A percentile compares a stretch with the other conserved stretches of the same genome.
These are phyloP conservation scores for Calidris pugnax DNA, from an alignment of 2,113 vertebrate species.

Conservation along the genomic window DNA sequence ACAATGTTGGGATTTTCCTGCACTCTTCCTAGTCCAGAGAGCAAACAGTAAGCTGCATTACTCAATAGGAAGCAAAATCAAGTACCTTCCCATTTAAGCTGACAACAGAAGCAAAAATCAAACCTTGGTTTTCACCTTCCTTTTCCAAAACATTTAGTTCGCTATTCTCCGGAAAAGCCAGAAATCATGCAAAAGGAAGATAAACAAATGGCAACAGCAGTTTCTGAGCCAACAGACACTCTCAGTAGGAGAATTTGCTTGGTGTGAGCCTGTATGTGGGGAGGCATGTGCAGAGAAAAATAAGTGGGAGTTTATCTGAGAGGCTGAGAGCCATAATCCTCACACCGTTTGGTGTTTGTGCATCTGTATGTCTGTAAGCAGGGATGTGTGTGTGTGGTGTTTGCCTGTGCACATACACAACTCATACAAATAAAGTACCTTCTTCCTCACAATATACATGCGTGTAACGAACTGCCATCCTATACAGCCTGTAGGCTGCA, in stretches of 20 bases:
- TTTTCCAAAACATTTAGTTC: neutral
- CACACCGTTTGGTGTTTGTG: neutral
- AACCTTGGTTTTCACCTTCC: neutral
- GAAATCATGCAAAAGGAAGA: neutral
- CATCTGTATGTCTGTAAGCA: neutral
- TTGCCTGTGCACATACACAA: neutral
- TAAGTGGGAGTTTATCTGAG: neutral
- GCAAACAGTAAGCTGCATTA: slow-evolving; percentile 6
- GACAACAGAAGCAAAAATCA: neutral
- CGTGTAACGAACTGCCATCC: neutral
- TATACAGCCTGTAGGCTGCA: neutral
- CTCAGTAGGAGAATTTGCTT: neutral
- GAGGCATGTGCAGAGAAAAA: neutral
- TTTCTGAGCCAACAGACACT: neutral
- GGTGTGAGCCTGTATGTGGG: neutral
- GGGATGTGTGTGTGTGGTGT: neutral
- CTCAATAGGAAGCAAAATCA: neutral
- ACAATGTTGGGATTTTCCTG: slow-evolving; percentile 41
- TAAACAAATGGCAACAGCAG: neutral
- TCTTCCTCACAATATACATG: neutral
- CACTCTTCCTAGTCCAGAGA: neutral
- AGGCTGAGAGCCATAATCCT: neutral
- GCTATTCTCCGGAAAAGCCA: neutral
- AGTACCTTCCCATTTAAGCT: slow-evolving; percentile 5
- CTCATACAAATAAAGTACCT: neutral